Base-by-base conservation (phyloP, 2,888 invertebrate species). In the Zaprionus bogoriensis region DNA sequence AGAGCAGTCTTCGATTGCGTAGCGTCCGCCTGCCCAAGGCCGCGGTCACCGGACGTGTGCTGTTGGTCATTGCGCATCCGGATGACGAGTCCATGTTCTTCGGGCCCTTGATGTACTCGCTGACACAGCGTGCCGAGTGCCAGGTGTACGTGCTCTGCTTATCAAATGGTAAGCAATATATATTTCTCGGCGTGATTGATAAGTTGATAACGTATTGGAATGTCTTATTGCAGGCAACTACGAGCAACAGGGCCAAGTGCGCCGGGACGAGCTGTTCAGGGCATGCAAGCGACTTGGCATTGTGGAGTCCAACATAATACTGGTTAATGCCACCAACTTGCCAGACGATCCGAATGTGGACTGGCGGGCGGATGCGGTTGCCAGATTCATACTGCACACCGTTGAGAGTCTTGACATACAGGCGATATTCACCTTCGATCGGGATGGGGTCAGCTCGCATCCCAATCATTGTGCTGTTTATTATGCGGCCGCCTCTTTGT, bases 71-170 rank as follows among this genome's bases (percentile, higher is more conserved):
- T 39, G 98, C 99, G 19, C 99, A 99, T 92, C 99, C 99, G 12
- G 99, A 99, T 91, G 99, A 99, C 90, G 99, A 99, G 90, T 97
- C 97, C 80, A 99, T 99, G 99, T 99, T 99, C 91, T 99, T 99
- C 90, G 97, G 98, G 0, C 99, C 99, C 14, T 93, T 96, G 36
- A 94, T 98, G 68, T 93, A 95, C 68, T 93, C 95, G 88, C 91
- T 96, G 62, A 81, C 90, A n/a, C 93, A 93, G 74, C 92, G 93
- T 44, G 92, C 93, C 72, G 92, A 93, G 74, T 94, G 94, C 83
- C 92, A 94, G 71, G 94, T 98, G 32, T 95, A 95, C 90, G 88
- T 98, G 52, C 92, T 98, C 50, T 98, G 98, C 90, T 92, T 98
- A 74, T 96, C 97, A 22, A 94, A 94, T 91, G 97, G 97, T 95